Percentiles rank a stretch among this genome's conserved stretches.
Conservation (phyloP, 2,888 invertebrate genomes). For the Morpho achilles region DNA sequence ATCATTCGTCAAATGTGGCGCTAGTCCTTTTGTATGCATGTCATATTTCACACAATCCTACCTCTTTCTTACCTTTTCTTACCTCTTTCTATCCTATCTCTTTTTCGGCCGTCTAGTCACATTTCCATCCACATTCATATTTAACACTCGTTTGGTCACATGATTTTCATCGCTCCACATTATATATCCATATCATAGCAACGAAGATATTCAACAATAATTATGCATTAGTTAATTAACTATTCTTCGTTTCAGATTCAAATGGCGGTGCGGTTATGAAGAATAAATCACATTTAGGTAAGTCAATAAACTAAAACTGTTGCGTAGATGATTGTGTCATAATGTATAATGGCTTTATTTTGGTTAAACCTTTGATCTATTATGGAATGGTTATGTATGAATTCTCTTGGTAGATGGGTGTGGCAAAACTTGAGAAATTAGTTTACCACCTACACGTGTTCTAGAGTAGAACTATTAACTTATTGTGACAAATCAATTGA, state of each 20-base stretch:
- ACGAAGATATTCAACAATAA: no score
- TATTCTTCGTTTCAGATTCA: slow-evolving; percentile 56
- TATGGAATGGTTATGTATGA: slow-evolving; percentile 41
- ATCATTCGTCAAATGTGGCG: no score
- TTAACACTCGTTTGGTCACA: no score
- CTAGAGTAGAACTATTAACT: slow-evolving; percentile 52
- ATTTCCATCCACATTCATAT: no score
- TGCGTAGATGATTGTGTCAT: slow-evolving; percentile 14
- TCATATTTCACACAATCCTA: no score
- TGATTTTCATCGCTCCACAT: no score
- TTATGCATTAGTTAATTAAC: not conserved
- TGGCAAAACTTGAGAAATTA: slow-evolving; percentile 42
- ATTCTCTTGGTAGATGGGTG: slow-evolving; percentile 35
- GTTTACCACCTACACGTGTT: slow-evolving; percentile 53
- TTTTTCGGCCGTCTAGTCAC: no score
- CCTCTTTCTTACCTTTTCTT: no score
- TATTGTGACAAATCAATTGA: slow-evolving; percentile 54
- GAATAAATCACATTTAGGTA: slow-evolving; percentile 56
- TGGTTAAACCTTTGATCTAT: slow-evolving; percentile 49
- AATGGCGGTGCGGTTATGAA: slow-evolving; percentile 68
- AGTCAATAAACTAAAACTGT: slow-evolving; percentile 53
- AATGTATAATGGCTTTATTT: slow-evolving; percentile 44
- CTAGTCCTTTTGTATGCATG: no score
- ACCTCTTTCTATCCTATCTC: no score
- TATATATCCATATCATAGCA: no score